These are phyloP conservation scores for Apotomis capreana DNA, from an alignment of 2,888 invertebrate species.

Conservation along the genomic window DNA sequence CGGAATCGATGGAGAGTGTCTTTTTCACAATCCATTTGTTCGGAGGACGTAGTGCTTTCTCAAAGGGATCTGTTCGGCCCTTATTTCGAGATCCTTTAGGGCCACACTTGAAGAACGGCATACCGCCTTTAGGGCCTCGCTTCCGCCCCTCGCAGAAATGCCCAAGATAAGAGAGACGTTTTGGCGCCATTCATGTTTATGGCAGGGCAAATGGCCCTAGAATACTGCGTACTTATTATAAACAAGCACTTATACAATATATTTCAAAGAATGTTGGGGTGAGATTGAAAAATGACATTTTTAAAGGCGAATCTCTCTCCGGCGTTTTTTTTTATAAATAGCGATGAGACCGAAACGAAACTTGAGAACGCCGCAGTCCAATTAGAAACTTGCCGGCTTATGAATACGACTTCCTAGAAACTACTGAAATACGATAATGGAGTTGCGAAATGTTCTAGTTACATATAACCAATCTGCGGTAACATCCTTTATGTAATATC, in stretches of 20 bases:
- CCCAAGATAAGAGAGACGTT: constrained; percentile 83
- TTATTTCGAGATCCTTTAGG: constrained; percentile 81
- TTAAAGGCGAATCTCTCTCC: neutral
- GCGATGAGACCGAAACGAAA: constrained; percentile 39
- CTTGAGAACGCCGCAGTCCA: constrained; percentile 41
- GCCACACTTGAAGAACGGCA: constrained; percentile 77
- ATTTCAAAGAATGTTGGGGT: constrained; percentile 54
- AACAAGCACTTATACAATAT: constrained; percentile 71
- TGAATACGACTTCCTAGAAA: constrained; percentile 35
- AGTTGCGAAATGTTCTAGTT: constrained; percentile 14
- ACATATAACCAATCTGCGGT: constrained; percentile 21
- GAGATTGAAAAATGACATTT: constrained; percentile 58
- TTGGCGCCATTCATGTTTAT: constrained; percentile 83
- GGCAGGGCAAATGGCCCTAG: constrained; percentile 79
- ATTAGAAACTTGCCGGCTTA: constrained; percentile 41
- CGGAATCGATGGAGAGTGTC: constrained; percentile 74
- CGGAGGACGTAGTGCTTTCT: constrained; percentile 75
- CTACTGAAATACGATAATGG: constrained; percentile 33
- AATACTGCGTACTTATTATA: constrained; percentile 81
- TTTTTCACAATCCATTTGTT: constrained; percentile 81
- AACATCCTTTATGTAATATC: neutral
- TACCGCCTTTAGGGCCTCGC: constrained; percentile 72
- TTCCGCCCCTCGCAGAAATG: constrained; percentile 80
- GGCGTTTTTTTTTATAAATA: constrained; percentile 23
- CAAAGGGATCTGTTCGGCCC: constrained; percentile 73